Conservation (phyloP, 2,797 vertebrate genomes). For the Cuniculus paca region DNA sequence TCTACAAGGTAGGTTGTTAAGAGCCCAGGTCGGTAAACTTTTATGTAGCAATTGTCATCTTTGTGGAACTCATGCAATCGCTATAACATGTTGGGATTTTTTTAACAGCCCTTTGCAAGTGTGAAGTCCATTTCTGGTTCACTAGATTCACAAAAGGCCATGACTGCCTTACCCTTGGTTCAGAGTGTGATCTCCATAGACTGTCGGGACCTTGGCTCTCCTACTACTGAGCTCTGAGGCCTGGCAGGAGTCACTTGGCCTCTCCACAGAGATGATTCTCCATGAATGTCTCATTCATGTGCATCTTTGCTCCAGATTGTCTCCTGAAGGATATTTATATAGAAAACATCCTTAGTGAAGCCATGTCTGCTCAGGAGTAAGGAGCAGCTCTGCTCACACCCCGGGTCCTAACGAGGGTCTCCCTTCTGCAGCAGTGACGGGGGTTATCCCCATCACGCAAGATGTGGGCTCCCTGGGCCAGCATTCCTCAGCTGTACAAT, state of each 20-base stretch:
- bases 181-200: background rate
- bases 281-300: background rate
- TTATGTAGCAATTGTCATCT: background rate
- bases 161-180: background rate
- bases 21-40: background rate
- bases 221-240: too few species aligned
- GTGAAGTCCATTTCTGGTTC: background rate
- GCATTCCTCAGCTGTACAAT: background rate
- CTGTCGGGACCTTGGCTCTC: background rate
- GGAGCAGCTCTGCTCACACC: background rate
- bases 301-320: background rate
- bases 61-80: background rate
- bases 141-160: background rate
- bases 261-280: background rate
- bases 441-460: background rate
- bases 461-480: background rate
- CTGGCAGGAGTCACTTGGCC: background rate
- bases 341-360: background rate
- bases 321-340: background rate
- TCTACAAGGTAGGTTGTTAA: background rate
- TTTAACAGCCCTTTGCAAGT: background rate
- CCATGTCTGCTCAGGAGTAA: background rate
- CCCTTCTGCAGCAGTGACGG: background rate
- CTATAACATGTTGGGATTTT: background rate
- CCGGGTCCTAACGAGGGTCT: too few species aligned